Evolutionary conservation across 2,797 vertebrate genomes (phyloP).

Genomic region (Poecilia wingei): DNA sequence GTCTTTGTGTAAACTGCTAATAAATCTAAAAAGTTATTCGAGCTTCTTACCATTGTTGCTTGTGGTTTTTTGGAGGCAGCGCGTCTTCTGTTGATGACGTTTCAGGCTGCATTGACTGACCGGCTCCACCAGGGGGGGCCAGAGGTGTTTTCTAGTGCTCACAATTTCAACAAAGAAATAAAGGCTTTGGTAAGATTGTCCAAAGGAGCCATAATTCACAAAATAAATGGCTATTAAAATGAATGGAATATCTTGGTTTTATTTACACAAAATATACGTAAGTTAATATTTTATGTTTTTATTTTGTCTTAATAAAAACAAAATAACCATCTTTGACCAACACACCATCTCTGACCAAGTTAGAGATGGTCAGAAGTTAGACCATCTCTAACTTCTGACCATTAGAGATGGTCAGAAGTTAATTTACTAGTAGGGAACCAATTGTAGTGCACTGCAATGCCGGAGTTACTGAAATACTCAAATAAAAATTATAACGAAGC

Average conservation of each 20-base stretch:
- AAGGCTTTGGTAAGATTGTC: neutral
- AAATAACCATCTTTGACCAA: too few relatives aligned
- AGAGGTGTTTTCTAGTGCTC: slow-evolving; percentile 11
- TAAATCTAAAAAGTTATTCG: rapidly evolving
- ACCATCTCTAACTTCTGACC: too few relatives aligned
- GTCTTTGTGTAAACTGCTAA: rapidly evolving
- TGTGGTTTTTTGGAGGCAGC: neutral
- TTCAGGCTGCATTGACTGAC: rapidly evolving
- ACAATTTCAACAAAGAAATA: neutral
- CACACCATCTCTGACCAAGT: too few relatives aligned
- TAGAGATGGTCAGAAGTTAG: too few relatives aligned
- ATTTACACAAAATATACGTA: neutral
- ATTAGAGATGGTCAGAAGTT: neutral
- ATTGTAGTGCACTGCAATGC: neutral
- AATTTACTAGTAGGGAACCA: neutral
- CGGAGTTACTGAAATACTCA: neutral
- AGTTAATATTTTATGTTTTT: neutral
- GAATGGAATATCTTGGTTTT: neutral
- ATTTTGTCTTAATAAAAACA: neutral
- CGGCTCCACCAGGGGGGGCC: slow-evolving; percentile 40
- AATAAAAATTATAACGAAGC: neutral
- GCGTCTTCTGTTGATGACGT: slow-evolving; percentile 62
- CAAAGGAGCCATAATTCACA: neutral
- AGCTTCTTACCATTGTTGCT: slow-evolving; percentile 66
- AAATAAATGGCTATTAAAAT: neutral